phyloP scores from a whole-genome alignment of 1,140 invertebrate genomes.

The Cotesia vestalis region DNA sequence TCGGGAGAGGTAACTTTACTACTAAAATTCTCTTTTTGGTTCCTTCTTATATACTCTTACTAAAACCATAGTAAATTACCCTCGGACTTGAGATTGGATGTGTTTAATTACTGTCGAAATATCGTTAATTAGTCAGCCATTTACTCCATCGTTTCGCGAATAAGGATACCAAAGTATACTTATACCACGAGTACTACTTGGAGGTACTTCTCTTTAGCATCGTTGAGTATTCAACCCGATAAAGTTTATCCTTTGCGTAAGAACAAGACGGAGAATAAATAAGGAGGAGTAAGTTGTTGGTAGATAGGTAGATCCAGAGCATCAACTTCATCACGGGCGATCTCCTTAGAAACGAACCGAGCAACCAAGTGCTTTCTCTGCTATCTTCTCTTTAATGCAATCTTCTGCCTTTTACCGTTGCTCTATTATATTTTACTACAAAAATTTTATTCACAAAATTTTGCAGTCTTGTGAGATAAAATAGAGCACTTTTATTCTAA shows the following conservation, averaged over 20 bases:
- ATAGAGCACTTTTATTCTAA: too few relatives aligned
- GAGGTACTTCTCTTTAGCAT: conserved; percentile 4
- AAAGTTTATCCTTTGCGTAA: conserved; percentile 46
- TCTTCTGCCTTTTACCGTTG: conserved; percentile 19
- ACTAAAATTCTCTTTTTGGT: conserved; percentile 2
- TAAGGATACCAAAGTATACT: conserved; percentile 16
- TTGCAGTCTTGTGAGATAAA: too few relatives aligned
- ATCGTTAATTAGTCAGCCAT: conserved; percentile 62
- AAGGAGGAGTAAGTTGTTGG: not conserved
- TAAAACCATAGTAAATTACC: conserved; percentile 27
- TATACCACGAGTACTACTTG: conserved; percentile 1
- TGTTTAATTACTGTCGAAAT: conserved; percentile 65
- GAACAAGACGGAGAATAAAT: not conserved
- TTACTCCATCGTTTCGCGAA: conserved; percentile 20
- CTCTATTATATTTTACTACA: conserved; percentile 1
- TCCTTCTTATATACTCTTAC: too few relatives aligned
- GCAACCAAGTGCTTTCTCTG: conserved; percentile 22
- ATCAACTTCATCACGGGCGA: conserved; percentile 49
- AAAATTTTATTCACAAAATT: too few relatives aligned
- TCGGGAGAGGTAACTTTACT: conserved; percentile 36
- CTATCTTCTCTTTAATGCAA: conserved; percentile 4
- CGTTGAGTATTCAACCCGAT: conserved; percentile 26
- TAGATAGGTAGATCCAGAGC: not conserved
- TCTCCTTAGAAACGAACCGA: conserved; percentile 51
- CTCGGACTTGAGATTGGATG: conserved; percentile 41